Evolutionary conservation across 2,113 vertebrate species (phyloP), one percentile per base, ranked within the genome.

Genomic region (Nothocercus nigrocapillus): DNA sequence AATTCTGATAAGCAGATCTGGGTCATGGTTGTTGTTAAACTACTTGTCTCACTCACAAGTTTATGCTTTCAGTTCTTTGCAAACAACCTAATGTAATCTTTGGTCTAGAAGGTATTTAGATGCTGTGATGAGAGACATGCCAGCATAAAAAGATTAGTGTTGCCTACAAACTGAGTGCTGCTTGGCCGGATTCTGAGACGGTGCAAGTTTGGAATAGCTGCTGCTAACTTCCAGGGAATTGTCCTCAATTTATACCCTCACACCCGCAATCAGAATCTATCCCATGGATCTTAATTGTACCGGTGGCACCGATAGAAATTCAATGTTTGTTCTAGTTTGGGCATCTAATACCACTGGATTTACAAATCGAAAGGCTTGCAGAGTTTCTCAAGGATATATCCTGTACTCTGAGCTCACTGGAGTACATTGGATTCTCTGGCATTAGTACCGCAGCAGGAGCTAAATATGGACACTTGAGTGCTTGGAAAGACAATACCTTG

Each of bases 281-380:
- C 64, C 51, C 25, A 5, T 78, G 42, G 11, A 0, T 51, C 66
- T 92, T 94, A 89, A 94, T 85, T 91, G 86, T 94, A 77, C 63
- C 21, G n/a, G 49, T 70, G 81, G 81, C 81, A 82, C 86, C 92
- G 90, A 94, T 45, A 96, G 93, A 92, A 96, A 91, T 92, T 63
- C 83, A 95, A 66, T 70, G 77, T 87, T 73, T 70, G 62, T 67
- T 96, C 47, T 77, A 45, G 30, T 95, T 95, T 87, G 88, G 74
- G 49, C 30, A 20, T 82, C 45, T 76, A 27, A 25, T 82, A 51
- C 78, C 16, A 3, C 49, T 67, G 83, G 67, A 95, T 96, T 96
- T 96, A 54, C 88, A 95, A 96, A 93, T 94, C 88, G 90, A 69
- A 94, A 49, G 59, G 54, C 90, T 96, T 95, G 85, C 93, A 85